Base-by-base conservation (phyloP, 2,797 vertebrate species). In the Tenualosa ilisha region DNA sequence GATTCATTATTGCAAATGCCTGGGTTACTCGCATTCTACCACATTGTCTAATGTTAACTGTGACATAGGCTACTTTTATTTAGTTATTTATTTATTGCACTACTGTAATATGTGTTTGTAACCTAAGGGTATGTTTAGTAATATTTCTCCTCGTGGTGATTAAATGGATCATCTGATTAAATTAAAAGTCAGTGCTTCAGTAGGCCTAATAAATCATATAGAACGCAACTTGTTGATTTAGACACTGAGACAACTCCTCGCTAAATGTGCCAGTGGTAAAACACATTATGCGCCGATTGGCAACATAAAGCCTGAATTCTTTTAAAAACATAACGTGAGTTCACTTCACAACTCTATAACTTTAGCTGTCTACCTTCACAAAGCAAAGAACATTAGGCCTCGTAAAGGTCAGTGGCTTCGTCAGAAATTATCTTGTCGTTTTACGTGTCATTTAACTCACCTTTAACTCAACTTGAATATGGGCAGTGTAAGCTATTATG, bases 221-320 rank as follows among this genome's bases (percentile, higher is more conserved):
- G 46, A 12, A 43, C 37, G 40, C 72, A 79, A 79, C 72, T 79
- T 79, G 72, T 79, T 79, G 72, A 15, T 79, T 79, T 22, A 22
- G 40, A 40, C 17, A 20, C 2, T 46, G 72, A 46, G 7, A n/a
- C 72, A 17, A 75, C 68, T 75, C 24, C 31, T 20, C 37, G 3
- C 2, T 75, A 12, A 31, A 68, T 9, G 11, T 68, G 37, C 68
- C 15, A 75, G 5, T 53, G 51, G 51, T 53, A 17, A 68, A 17
- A 75, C 13, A 6, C 13, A 15, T 68, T 15, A 17, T 20, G 53
- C 12, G 15, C 12, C 53, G 15, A 54, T 17, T 12, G 24, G 5
- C 26, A 68, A 68, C 8, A 37, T 12, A 26, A 5, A 68, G 24
- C 6, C 4, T 40, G 7, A 46, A 46, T 46, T 1, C 46, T 46